phyloP scores from a whole-genome alignment of 2,888 invertebrate genomes.

The Phengaris alcon region DNA sequence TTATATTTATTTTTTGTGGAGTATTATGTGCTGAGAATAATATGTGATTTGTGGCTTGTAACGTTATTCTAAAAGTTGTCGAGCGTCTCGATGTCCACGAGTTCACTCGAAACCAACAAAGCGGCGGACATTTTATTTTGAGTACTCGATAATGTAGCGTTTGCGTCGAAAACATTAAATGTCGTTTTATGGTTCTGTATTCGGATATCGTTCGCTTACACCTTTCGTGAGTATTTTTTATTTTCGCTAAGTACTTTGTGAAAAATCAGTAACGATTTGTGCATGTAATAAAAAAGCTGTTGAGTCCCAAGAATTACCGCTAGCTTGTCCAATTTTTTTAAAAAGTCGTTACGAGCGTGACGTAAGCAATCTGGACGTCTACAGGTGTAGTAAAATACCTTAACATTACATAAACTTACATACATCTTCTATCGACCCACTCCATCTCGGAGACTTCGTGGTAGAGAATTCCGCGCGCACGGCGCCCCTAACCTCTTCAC shows the following conservation, averaged over 20 bases:
- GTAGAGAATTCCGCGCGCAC: slow-evolving; percentile 73
- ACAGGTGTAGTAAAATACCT: slow-evolving; percentile 51
- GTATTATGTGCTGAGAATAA: slow-evolving; percentile 62
- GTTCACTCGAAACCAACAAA: slow-evolving; percentile 79
- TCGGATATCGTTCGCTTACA: slow-evolving; percentile 75
- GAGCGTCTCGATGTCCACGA: slow-evolving; percentile 79
- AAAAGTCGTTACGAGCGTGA: slow-evolving; percentile 67
- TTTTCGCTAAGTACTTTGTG: slow-evolving; percentile 50
- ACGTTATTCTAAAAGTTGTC: slow-evolving; percentile 64
- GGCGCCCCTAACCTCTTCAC: slow-evolving; percentile 76
- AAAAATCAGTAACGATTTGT: slow-evolving; percentile 51
- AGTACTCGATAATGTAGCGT: slow-evolving; percentile 80
- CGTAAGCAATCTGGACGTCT: slow-evolving; percentile 66
- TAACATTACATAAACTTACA: slow-evolving; percentile 50
- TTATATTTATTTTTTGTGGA: slow-evolving; percentile 63
- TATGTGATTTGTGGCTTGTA: slow-evolving; percentile 66
- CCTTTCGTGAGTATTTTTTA: slow-evolving; percentile 74
- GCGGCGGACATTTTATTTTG: slow-evolving; percentile 81
- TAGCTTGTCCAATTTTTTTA: slow-evolving; percentile 68
- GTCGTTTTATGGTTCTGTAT: slow-evolving; percentile 77
- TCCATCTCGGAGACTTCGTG: slow-evolving; percentile 69
- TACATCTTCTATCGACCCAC: slow-evolving; percentile 69
- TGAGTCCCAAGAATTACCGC: slow-evolving; percentile 60
- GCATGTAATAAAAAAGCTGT: slow-evolving; percentile 54
- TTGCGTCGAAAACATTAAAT: slow-evolving; percentile 77